Percentiles rank a stretch among this genome's conserved stretches.
Evolutionary conservation across 1,140 invertebrate genomes (phyloP).

Genomic region (Epicauta chinensis): DNA sequence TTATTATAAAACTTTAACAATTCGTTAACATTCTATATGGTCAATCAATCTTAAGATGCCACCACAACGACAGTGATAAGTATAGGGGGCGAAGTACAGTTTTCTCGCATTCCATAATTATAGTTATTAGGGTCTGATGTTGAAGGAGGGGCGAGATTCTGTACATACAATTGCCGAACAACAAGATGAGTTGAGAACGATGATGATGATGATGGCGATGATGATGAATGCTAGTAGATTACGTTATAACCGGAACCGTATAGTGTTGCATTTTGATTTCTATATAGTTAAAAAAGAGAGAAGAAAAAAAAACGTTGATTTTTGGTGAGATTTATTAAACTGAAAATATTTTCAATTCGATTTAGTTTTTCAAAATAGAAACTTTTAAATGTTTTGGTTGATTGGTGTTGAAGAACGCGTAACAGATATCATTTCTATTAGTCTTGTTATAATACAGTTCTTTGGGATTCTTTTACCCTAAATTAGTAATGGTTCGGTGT

Average conservation of each 20-base stretch:
- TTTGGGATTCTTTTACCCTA: not conserved
- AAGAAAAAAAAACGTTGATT: no score
- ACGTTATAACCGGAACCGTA: constrained; percentile 1
- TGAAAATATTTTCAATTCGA: no score
- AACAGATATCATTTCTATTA: constrained; percentile 7
- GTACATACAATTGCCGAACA: not conserved
- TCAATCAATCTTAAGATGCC: not conserved
- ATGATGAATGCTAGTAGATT: no score
- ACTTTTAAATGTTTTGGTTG: constrained; percentile 16
- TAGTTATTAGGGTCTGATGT: constrained; percentile 11
- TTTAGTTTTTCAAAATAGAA: no score
- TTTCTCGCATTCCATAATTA: constrained; percentile 22
- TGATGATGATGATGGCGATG: not conserved
- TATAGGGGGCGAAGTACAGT: constrained; percentile 19
- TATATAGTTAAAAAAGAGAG: no score
- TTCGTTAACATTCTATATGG: no score
- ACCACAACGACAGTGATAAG: constrained; percentile 16
- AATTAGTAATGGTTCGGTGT: no score
- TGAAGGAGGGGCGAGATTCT: not conserved
- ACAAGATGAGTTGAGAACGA: constrained; percentile 7
- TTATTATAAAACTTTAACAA: no score
- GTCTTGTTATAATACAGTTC: constrained; percentile 1
- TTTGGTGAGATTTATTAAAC: no score
- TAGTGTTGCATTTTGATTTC: not conserved
- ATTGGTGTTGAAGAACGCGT: constrained; percentile 22